Evolutionary conservation across 2,113 vertebrate species (phyloP).

Genomic region (Platysternon megacephalum): DNA sequence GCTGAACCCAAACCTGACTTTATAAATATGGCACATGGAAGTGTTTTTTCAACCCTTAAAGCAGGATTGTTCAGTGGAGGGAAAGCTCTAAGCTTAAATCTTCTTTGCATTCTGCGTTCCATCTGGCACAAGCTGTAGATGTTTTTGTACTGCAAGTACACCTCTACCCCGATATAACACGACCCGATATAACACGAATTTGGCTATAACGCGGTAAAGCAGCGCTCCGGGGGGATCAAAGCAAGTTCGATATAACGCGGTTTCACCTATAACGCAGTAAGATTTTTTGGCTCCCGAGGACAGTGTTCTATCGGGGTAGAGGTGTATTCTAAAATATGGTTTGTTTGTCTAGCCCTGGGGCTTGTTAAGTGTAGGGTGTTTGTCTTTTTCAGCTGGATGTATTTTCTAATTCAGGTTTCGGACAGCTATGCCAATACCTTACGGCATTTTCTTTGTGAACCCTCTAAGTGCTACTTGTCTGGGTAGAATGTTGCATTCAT

Average conservation of each 20-base stretch:
- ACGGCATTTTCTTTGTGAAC: not conserved
- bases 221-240: no score
- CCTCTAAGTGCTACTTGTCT: not conserved
- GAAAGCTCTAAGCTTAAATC: not conserved
- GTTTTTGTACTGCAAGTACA: not conserved
- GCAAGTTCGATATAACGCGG: no score
- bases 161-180: no score
- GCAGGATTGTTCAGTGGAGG: not conserved
- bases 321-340: not conserved
- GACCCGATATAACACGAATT: no score
- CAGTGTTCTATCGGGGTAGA: no score
- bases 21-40: not conserved
- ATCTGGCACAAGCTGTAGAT: not conserved
- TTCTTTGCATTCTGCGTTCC: not conserved
- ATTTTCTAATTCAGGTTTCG: not conserved
- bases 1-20: not conserved
- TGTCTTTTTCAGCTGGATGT: not conserved
- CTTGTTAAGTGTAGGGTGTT: not conserved
- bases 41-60: not conserved
- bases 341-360: not conserved
- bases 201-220: no score
- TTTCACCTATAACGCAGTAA: no score
- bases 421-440: not conserved
- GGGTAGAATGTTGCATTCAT: not conserved
- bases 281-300: no score